A percentile compares a stretch with the other conserved stretches of the same genome.
phyloP scores from a whole-genome alignment of 2,888 invertebrate species.

The Drosophila pseudotakahashii region DNA sequence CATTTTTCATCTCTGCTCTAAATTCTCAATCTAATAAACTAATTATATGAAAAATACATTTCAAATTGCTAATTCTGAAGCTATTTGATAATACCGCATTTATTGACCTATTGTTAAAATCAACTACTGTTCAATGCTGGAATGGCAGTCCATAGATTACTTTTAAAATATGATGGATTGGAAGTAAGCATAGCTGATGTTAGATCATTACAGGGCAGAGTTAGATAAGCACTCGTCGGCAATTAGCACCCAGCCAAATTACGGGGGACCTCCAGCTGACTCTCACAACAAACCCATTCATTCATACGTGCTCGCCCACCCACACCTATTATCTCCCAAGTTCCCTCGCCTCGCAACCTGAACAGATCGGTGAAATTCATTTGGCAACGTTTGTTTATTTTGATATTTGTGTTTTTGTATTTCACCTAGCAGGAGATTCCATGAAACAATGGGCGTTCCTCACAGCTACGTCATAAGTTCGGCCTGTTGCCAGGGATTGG shows the following conservation, averaged over 20 bases:
- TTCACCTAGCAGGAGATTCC: conserved; percentile 38
- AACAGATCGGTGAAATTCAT: conserved; percentile 26
- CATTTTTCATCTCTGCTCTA: no score
- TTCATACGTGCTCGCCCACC: conserved; percentile 12
- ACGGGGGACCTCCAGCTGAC: conserved; percentile 7
- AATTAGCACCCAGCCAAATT: conserved; percentile 17
- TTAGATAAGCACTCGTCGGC: conserved; percentile 19
- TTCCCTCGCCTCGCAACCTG: conserved; percentile 3
- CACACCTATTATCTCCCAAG: conserved; percentile 21
- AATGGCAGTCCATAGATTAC: no score
- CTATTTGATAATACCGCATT: no score
- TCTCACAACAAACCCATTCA: conserved; percentile 22
- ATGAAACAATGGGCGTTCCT: conserved; percentile 21
- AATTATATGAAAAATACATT: no score
- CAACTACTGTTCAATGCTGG: no score
- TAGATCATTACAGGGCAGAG: conserved; percentile 24
- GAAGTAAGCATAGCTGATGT: not conserved
- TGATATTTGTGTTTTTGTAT: conserved; percentile 34
- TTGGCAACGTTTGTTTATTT: conserved; percentile 19
- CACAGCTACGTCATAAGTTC: conserved; percentile 48
- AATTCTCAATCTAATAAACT: no score
- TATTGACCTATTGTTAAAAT: no score
- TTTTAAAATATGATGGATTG: not conserved
- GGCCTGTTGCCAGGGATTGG: conserved; percentile 27
- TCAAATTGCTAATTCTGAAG: no score